Conservation (phyloP, 2,797 vertebrate genomes). For the Echiichthys vipera region DNA sequence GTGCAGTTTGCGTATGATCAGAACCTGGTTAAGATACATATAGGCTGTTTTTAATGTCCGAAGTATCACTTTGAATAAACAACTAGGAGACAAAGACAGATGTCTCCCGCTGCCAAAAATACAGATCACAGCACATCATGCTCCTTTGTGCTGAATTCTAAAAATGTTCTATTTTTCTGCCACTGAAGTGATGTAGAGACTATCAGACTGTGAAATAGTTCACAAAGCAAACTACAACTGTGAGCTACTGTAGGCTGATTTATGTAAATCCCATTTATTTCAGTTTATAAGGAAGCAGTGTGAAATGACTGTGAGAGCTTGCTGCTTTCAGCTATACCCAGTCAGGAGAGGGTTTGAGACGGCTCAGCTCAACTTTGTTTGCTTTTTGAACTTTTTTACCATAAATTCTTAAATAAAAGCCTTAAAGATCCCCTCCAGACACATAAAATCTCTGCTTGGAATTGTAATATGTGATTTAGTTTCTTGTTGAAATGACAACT, state of each 20-base stretch:
- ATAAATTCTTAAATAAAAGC: background rate
- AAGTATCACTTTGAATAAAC: conserved; percentile 24
- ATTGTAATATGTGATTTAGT: background rate
- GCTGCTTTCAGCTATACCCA: background rate
- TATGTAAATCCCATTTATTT: background rate
- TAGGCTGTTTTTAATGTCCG: conserved; percentile 19
- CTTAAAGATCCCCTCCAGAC: background rate
- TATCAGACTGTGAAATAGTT: background rate
- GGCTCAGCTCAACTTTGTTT: background rate
- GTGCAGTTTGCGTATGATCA: background rate
- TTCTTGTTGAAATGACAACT: background rate
- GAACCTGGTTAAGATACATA: conserved; percentile 7
- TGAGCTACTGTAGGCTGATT: background rate
- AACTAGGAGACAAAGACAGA: background rate
- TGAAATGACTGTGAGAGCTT: background rate
- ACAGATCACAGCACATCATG: conserved; percentile 15
- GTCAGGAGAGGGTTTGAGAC: background rate
- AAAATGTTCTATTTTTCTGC: background rate
- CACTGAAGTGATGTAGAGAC: background rate
- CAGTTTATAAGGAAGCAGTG: background rate
- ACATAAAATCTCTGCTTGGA: background rate
- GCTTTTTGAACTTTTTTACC: background rate
- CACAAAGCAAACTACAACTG: background rate
- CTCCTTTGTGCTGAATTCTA: conserved; percentile 6
- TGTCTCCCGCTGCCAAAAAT: conserved; percentile 10